Percentiles rank a stretch among this genome's conserved stretches.
These are phyloP conservation scores for Cheirogaleus medius DNA, from an alignment of 2,113 vertebrate species.

Conservation along the genomic window DNA sequence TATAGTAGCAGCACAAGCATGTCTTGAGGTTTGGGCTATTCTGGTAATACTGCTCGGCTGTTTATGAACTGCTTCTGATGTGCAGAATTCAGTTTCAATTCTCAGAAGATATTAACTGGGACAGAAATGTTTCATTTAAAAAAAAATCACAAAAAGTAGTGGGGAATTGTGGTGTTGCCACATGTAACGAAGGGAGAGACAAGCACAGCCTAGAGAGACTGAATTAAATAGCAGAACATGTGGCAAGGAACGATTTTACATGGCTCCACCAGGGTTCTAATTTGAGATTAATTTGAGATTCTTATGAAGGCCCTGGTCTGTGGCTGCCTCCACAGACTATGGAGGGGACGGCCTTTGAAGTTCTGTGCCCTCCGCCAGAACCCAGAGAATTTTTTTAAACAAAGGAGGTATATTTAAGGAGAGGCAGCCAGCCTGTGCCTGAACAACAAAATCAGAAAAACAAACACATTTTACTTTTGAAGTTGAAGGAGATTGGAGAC, in stretches of 20 bases:
- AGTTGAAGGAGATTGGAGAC: not conserved
- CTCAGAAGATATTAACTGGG: not conserved
- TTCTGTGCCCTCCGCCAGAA: not conserved
- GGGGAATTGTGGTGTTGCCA: not conserved
- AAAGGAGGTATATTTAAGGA: not conserved
- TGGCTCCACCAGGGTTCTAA: not conserved
- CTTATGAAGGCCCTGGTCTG: not conserved
- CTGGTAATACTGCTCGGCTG: not conserved
- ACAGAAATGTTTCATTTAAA: constrained; percentile 40
- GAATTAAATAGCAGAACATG: not conserved
- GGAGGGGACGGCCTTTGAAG: constrained; percentile 45
- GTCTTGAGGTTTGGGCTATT: not conserved
- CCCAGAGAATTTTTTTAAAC: not conserved
- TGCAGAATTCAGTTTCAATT: not conserved
- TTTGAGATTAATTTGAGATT: constrained; percentile 50
- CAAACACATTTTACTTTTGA: not conserved
- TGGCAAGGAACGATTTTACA: not conserved
- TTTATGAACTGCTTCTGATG: not conserved
- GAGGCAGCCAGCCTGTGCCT: not conserved
- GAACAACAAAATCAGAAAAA: not conserved
- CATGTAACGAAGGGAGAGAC: not conserved
- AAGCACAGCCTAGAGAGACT: not conserved
- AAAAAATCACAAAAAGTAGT: not conserved
- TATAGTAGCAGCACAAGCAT: not conserved
- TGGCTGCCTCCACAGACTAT: not conserved